Conservation (phyloP, 2,888 invertebrate species). For the Hirudinaria manillensis region DNA sequence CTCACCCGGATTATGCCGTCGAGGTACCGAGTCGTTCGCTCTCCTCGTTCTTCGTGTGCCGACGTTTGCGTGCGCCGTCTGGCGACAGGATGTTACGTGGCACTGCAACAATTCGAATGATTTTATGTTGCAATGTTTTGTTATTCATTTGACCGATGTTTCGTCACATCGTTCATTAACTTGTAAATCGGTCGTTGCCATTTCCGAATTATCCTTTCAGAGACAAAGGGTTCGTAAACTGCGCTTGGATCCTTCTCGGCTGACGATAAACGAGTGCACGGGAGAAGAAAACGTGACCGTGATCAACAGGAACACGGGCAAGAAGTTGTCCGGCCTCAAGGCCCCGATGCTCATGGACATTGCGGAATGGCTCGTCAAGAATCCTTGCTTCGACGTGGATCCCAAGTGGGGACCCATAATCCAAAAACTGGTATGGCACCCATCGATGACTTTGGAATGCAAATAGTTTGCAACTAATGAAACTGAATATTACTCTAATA, state of each 20-base stretch:
- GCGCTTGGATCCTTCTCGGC: constrained; percentile 64
- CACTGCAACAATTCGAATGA: no score
- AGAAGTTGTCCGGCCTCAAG: constrained; percentile 64
- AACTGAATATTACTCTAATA: no score
- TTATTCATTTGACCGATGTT: no score
- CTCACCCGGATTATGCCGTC: constrained; percentile 30
- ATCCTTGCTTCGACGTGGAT: constrained; percentile 93
- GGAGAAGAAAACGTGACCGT: constrained; percentile 92
- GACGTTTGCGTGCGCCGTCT: no score
- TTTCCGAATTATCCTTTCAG: neutral
- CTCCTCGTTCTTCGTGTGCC: no score
- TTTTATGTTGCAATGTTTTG: no score
- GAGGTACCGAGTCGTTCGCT: constrained; percentile 3
- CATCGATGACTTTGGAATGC: neutral
- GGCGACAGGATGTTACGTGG: no score
- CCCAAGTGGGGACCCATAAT: constrained; percentile 87
- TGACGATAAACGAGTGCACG: constrained; percentile 63
- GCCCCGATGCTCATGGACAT: constrained; percentile 81
- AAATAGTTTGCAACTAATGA: neutral
- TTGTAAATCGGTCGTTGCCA: no score
- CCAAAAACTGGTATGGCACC: constrained; percentile 59
- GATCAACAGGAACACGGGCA: constrained; percentile 82
- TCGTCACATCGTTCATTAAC: no score
- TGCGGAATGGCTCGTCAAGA: constrained; percentile 84
- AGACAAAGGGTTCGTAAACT: constrained; percentile 9